These are phyloP conservation scores for Pachydiplax longipennis DNA, from an alignment of 2,888 invertebrate genomes.

Conservation along the genomic window DNA sequence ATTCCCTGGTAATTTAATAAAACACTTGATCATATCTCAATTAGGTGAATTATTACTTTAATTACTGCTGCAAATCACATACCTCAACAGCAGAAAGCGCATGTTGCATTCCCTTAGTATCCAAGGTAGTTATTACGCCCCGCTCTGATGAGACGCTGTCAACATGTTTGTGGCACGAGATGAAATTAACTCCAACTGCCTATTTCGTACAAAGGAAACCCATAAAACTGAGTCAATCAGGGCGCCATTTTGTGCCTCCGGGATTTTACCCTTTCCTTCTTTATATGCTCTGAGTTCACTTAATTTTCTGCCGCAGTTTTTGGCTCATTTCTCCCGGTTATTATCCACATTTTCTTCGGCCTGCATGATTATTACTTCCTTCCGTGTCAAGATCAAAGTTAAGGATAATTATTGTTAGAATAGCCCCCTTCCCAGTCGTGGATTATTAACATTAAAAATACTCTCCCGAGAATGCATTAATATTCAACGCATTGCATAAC, in stretches of 20 bases:
- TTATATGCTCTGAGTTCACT: background rate
- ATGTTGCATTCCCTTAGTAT: background rate
- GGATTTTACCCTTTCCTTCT: background rate
- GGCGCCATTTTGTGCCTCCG: background rate
- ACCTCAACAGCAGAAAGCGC: background rate
- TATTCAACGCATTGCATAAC: no score
- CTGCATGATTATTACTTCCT: background rate
- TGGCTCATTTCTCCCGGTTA: background rate
- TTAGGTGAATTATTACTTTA: no score
- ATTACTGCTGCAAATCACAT: no score
- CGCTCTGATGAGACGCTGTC: background rate
- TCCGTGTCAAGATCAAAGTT: background rate
- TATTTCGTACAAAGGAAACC: background rate
- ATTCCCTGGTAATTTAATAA: no score
- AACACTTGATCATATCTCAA: no score
- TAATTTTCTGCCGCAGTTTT: background rate
- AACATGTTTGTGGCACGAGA: background rate
- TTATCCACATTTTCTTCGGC: background rate
- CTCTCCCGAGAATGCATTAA: no score
- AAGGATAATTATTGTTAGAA: background rate
- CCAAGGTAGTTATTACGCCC: background rate
- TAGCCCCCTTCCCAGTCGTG: background rate
- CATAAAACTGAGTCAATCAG: background rate
- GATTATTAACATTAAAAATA: no score
- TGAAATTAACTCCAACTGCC: constrained; percentile 25